A percentile compares a stretch with the other conserved stretches of the same genome.
These are phyloP conservation scores for Lydus trimaculatus DNA, from an alignment of 2,888 invertebrate species.

Conservation along the genomic window DNA sequence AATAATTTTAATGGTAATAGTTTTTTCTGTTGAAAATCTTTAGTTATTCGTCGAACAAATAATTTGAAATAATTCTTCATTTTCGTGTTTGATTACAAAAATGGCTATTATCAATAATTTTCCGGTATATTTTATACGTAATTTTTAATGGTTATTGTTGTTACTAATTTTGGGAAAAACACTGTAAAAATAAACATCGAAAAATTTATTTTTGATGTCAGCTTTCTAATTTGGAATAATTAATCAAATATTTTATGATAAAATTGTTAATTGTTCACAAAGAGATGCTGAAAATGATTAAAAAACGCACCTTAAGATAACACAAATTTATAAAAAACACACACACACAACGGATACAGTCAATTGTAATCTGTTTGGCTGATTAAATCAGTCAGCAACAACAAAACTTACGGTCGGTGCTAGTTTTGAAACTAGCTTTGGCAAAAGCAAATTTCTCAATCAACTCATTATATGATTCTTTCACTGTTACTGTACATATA, in stretches of 20 bases:
- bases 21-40: slow-evolving; percentile 76
- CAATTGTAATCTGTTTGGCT: background rate
- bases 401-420: background rate
- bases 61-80: slow-evolving; percentile 69
- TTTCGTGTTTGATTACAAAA: slow-evolving; percentile 18
- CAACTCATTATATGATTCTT: background rate
- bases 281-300: background rate
- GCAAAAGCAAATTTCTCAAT: slow-evolving; percentile 2
- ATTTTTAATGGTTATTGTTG: background rate
- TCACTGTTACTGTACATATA: background rate
- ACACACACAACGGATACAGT: background rate
- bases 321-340: background rate
- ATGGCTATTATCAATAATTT: too few relatives aligned
- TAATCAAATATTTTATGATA: background rate
- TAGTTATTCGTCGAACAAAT: slow-evolving; percentile 71
- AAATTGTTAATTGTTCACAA: background rate
- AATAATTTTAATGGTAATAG: slow-evolving; percentile 76
- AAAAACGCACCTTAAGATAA: background rate
- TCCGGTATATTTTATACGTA: too few relatives aligned
- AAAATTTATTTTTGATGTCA: background rate
- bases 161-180: background rate
- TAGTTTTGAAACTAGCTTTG: slow-evolving; percentile 7
- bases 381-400: background rate
- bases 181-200: background rate
- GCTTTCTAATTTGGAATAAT: background rate